Evolutionary conservation across 1,140 invertebrate species (phyloP), one percentile per base, ranked within the genome.

Genomic region (Tenebrio molitor): DNA sequence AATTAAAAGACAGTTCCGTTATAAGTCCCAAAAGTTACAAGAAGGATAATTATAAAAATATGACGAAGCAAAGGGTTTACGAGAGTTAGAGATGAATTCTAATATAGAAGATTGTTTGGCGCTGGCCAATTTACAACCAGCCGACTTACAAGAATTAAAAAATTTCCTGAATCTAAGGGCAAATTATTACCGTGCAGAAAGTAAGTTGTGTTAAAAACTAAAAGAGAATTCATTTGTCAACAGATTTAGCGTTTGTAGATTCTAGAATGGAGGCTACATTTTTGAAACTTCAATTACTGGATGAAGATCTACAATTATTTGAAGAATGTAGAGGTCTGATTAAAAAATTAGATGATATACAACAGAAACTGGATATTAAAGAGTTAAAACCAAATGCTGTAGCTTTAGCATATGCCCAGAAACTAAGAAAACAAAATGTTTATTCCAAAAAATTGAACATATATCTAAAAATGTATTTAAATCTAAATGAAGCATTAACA

Each of bases 381-480:
- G 58, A 41, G 8, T n/a, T 69, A 10, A 69, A 14, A 19, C 39
- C 46, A 34, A 41, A 58, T n/a, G 36, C 29, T 25, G 29, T 23
- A 19, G 12, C 7, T 14, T 12, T 69, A 23, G 19, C 46, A n/a
- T 33, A 69, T 12, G 68, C 46, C 5, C 41, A 69, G 7, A 62
- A 62, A 29, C 50, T 69, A 10, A 69, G 25, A 14, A 41, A 58
- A 39, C 46, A 21, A 1, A 69, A 39, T 19, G 62, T 58, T 21
- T 69, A 69, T 23, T 34, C 39, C 1, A 34, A 29, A 2, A 69
- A 58, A 21, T 23, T 69, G 2, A 69, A 69, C 21, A 69, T 69
- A 17, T 69, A 33, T 41, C 58, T 69, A 12, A 53, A 58, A 21
- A 34, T 58, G 33, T 69, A 62, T 62, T 58, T 69, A 8, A 10